phyloP scores from a whole-genome alignment of 1,140 invertebrate species.

The Drosophila santomea region DNA sequence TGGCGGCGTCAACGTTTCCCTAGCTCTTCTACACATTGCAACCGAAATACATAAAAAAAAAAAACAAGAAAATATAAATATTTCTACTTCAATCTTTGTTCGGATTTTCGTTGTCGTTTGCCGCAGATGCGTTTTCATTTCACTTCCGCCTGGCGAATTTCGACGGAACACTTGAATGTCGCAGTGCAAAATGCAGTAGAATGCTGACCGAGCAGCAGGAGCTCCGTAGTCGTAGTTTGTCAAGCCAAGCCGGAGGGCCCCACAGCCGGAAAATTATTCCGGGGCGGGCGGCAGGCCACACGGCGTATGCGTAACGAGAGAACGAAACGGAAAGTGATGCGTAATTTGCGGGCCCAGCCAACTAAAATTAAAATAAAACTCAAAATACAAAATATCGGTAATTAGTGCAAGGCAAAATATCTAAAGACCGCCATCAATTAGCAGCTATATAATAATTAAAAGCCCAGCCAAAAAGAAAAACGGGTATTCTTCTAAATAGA shows the following conservation, averaged over 20 bases:
- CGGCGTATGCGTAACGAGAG: slow-evolving; percentile 80
- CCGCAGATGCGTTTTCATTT: slow-evolving; percentile 9
- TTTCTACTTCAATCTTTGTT: slow-evolving; percentile 36
- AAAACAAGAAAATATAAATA: slow-evolving; percentile 9
- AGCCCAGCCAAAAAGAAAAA: background rate
- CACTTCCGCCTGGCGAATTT: slow-evolving; percentile 7
- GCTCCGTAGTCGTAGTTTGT: slow-evolving; percentile 15
- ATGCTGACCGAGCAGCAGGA: slow-evolving; percentile 22
- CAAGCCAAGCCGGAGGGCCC: slow-evolving; percentile 23
- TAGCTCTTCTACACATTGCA: slow-evolving; percentile 34
- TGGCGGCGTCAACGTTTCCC: slow-evolving; percentile 68
- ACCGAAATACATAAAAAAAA: background rate
- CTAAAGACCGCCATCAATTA: slow-evolving; percentile 31
- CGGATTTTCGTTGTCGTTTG: slow-evolving; percentile 34
- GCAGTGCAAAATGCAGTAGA: slow-evolving; percentile 17
- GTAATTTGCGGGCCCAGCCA: slow-evolving; percentile 67
- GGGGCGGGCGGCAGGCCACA: slow-evolving; percentile 39
- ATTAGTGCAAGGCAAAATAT: slow-evolving; percentile 14
- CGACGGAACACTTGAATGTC: slow-evolving; percentile 8
- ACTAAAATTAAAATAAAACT: slow-evolving; percentile 3
- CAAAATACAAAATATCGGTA: slow-evolving; percentile 7
- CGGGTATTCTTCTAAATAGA: slow-evolving; percentile 14
- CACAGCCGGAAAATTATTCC: slow-evolving; percentile 37
- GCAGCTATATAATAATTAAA: slow-evolving; percentile 43
- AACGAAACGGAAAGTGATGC: slow-evolving; percentile 81